Conservation (phyloP, 2,113 vertebrate genomes). For the Pseudorhombus dupliciocellatus region DNA sequence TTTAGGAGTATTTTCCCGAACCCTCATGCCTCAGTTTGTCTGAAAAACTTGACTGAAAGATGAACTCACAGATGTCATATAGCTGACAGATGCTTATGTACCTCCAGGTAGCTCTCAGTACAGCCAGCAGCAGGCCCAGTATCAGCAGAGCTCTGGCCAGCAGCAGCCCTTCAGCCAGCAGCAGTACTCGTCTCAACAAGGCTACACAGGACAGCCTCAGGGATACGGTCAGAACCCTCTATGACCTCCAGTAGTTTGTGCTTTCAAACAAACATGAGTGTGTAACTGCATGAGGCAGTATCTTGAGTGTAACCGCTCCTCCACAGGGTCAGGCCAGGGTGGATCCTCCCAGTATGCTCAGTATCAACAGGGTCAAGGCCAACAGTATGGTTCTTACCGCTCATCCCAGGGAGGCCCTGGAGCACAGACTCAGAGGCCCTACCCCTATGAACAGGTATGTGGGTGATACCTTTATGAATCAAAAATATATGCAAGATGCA, state of each 20-base stretch:
- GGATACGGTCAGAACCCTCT: constrained; percentile 78
- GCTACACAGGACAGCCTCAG: constrained; percentile 90
- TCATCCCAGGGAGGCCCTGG: constrained; percentile 87
- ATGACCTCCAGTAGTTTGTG: not conserved
- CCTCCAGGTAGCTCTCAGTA: constrained; percentile 90
- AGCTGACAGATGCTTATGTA: constrained; percentile 1
- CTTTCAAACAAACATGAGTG: constrained; percentile 2
- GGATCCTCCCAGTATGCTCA: constrained; percentile 91
- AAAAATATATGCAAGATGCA: not conserved
- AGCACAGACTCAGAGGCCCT: constrained; percentile 90
- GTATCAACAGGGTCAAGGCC: constrained; percentile 93
- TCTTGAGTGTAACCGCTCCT: not conserved
- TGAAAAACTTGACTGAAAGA: not conserved
- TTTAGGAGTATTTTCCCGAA: not conserved
- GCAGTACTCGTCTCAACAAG: constrained; percentile 91
- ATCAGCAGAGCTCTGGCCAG: constrained; percentile 90
- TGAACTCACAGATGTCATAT: not conserved
- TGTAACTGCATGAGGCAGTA: not conserved
- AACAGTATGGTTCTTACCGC: constrained; percentile 91
- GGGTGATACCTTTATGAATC: not conserved
- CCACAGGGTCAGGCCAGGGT: constrained; percentile 85
- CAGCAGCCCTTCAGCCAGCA: constrained; percentile 91
- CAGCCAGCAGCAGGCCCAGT: constrained; percentile 91
- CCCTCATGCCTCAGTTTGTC: not conserved
- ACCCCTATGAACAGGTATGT: constrained; percentile 92